Evolutionary conservation across 2,113 vertebrate genomes (phyloP), one percentile per base, ranked within the genome.

Genomic region (Garra rufa): DNA sequence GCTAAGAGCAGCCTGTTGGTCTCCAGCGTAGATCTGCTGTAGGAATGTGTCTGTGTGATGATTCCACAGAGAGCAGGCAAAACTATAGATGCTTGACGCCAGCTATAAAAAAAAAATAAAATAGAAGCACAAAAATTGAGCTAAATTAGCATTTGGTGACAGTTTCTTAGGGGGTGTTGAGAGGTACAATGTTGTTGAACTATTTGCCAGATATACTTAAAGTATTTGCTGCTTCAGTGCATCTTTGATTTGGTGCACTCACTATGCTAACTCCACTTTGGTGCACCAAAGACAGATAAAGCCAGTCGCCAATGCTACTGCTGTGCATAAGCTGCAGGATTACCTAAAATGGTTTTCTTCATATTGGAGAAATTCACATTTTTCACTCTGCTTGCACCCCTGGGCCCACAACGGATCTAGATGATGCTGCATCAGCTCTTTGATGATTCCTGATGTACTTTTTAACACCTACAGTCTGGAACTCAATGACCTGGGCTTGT

Each of bases 1-100:
- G 93, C 95, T 94, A 46, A 95, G 89, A 21, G 97, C 94, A 21
- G 92, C 91, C 74, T 94, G 89, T 91, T 97, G 95, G 88, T 96
- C 93, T 83, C 95, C 94, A 80, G 93, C 83, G 86, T 88, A 96
- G 90, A 97, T 91, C 38, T 98, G 96, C 86, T 96, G 97, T 55
- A 99, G 95, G 92, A 98, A 99, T 44, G 94, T 96, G 91, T 99
- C 97, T 0, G 96, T 98, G 91, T 99, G 97, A 91, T 99, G 97
- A 94, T 96, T 98, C 97, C 98, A 99, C 83, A 99, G 94, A 89
- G 96, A 99, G 91, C 96, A 98, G 0, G 96, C 95, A 92, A 99
- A 99, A 92, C 93, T 96, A 92, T 99, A 99, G 94, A 99, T 98
- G 89, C 95, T 96, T 69, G 97, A 97, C 8, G 98, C 94, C 92